A percentile compares a stretch with the other conserved stretches of the same genome.
Conservation (phyloP, 2,888 invertebrate species). For the Protodeltote pygarga region DNA sequence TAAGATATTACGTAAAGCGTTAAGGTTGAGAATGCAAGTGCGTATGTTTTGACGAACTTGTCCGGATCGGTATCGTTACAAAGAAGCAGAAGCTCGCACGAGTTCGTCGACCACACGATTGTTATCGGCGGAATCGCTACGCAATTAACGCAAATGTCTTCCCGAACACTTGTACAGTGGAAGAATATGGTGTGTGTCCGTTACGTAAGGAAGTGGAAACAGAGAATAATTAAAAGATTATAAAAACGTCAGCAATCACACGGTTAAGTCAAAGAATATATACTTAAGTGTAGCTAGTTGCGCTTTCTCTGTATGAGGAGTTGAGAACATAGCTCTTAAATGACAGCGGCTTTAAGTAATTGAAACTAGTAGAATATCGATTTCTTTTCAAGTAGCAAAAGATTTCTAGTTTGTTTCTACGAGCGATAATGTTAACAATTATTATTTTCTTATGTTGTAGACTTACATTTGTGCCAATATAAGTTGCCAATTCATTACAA, state of each 20-base stretch:
- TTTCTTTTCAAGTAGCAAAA: constrained; percentile 16
- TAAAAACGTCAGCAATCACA: constrained; percentile 26
- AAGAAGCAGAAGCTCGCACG: constrained; percentile 71
- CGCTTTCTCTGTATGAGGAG: constrained; percentile 41
- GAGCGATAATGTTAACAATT: no score
- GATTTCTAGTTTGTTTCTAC: constrained; percentile 11
- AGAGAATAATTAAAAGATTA: constrained; percentile 33
- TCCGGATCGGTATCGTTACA: constrained; percentile 55
- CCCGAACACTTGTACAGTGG: constrained; percentile 50
- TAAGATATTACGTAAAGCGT: constrained; percentile 38
- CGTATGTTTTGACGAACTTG: constrained; percentile 23
- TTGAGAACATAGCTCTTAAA: constrained; percentile 24
- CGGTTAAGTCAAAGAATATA: no score
- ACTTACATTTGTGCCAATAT: no score
- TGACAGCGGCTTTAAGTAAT: constrained; percentile 20
- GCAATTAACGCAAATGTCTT: constrained; percentile 74
- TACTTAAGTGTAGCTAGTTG: constrained; percentile 16
- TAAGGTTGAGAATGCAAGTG: constrained; percentile 54
- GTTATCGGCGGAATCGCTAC: constrained; percentile 70
- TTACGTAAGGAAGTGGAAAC: constrained; percentile 46
- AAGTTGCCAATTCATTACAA: background rate
- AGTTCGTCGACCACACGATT: constrained; percentile 73
- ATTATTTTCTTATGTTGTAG: no score
- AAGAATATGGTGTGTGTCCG: constrained; percentile 33
- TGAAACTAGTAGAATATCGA: constrained; percentile 15